Evolutionary conservation across 2,113 vertebrate genomes (phyloP), one percentile per base, ranked within the genome.

Genomic region (Ceyx margarethae): DNA sequence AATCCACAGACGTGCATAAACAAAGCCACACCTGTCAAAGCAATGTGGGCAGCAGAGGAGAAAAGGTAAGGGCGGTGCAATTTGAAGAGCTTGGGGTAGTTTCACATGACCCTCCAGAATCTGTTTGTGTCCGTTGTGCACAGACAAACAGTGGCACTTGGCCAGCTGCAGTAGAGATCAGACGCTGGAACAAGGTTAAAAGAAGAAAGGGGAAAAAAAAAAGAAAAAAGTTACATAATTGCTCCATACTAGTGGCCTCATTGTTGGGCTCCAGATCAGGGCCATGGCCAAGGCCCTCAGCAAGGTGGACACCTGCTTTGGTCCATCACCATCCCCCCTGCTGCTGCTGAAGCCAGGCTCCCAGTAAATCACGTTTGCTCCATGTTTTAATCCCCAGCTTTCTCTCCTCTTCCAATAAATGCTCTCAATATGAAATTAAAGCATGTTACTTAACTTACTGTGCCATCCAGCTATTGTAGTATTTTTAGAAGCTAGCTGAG

Each of bases 401-500:
- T 81, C 86, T 56, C 73, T 81, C 67, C 75, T 68, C 88, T 89
- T 93, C 85, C 85, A 87, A 77, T 81, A 91, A 92, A 77, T 40
- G 56, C 65, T 84, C 83, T 89, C 82, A 93, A 77, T 79, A 82
- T 80, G 69, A 95, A 94, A 94, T 87, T 80, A 94, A 96, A 94
- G 87, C 68, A 62, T 28, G 75, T 95, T 91, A 96, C 88, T 93
- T 91, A 91, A 92, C 88, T 93, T 85, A 94, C 74, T 94, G 81
- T 61, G 91, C 66, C 46, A 76, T 61, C 64, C 80, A 95, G 90
- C 61, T 69, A 94, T 85, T 85, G 66, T 26, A n/a, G 37, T 96
- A 95, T 94, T 96, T 96, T 96, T 95, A 97, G 91, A 93, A 91
- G 81, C 81, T 50, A 58, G 71, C 76, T 73, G 53, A 89, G 78